Conservation (phyloP, 1,140 invertebrate genomes). For the Plectrocnemia conspersa region DNA sequence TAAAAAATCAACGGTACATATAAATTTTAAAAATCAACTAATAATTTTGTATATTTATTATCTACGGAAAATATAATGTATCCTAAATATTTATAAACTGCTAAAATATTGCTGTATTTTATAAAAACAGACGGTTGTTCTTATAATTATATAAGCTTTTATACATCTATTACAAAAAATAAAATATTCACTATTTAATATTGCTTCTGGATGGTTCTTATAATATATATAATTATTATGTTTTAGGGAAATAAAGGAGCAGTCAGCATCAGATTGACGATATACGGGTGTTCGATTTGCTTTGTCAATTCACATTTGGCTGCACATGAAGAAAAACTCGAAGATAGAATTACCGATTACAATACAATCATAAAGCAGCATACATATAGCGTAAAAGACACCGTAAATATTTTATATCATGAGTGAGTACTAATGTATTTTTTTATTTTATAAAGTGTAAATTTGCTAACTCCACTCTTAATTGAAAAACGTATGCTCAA, state of each 20-base stretch:
- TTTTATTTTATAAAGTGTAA: background rate
- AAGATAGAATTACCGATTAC: conserved; percentile 80
- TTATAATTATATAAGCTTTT: no score
- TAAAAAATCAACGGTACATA: no score
- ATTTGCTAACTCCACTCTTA: no score
- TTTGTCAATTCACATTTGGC: conserved; percentile 86
- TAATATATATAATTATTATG: conserved; percentile 25
- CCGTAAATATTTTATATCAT: conserved; percentile 80
- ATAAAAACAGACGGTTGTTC: no score
- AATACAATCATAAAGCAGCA: conserved; percentile 74
- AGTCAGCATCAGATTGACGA: conserved; percentile 77
- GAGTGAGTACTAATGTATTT: conserved; percentile 63
- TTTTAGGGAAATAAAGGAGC: conserved; percentile 92
- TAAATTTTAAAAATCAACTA: no score
- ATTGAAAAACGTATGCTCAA: no score
- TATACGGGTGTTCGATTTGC: conserved; percentile 82
- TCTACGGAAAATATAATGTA: no score
- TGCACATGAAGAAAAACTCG: conserved; percentile 76
- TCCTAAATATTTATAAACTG: no score
- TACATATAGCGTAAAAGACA: conserved; percentile 65
- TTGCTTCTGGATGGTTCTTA: background rate
- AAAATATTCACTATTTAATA: no score
- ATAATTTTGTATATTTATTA: no score
- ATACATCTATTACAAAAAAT: no score
- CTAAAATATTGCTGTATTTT: no score